Evolutionary conservation across 2,113 vertebrate genomes (phyloP).

Genomic region (Clarias magur): DNA sequence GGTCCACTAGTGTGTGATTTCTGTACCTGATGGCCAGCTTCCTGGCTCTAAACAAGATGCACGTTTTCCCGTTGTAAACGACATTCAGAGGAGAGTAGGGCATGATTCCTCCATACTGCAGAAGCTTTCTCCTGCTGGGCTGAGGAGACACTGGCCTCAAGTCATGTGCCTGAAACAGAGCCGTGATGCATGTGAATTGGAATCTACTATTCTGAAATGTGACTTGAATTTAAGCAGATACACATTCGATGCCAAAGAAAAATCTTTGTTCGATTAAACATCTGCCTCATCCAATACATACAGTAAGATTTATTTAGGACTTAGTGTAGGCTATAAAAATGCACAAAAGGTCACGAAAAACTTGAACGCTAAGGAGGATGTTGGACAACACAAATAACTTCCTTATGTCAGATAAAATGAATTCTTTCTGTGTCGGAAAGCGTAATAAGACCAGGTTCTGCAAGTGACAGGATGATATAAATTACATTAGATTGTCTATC

Average conservation of each 20-base stretch:
- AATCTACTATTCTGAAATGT: not conserved
- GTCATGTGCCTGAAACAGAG: conserved; percentile 73
- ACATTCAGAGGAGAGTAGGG: conserved; percentile 80
- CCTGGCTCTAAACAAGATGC: conserved; percentile 93
- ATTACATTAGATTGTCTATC: not conserved
- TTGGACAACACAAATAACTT: not conserved
- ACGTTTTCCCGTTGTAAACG: conserved; percentile 80
- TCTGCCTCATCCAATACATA: not conserved
- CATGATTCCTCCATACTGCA: conserved; percentile 69
- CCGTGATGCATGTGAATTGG: conserved; percentile 47
- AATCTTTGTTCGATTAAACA: not conserved
- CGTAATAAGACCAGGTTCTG: not conserved
- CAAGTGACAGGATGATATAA: not conserved
- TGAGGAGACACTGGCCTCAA: conserved; percentile 65
- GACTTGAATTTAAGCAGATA: not conserved
- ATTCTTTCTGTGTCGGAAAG: not conserved
- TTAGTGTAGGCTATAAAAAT: not conserved
- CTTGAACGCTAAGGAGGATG: not conserved
- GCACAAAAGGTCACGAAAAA: not conserved
- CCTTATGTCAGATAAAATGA: not conserved
- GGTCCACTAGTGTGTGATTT: conserved; percentile 86
- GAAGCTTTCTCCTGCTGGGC: conserved; percentile 70
- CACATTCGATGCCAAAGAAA: not conserved
- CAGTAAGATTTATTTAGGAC: not conserved
- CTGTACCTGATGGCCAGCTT: conserved; percentile 84